Conservation (phyloP, 1,140 invertebrate genomes). For the Neodiprion fabricii region DNA sequence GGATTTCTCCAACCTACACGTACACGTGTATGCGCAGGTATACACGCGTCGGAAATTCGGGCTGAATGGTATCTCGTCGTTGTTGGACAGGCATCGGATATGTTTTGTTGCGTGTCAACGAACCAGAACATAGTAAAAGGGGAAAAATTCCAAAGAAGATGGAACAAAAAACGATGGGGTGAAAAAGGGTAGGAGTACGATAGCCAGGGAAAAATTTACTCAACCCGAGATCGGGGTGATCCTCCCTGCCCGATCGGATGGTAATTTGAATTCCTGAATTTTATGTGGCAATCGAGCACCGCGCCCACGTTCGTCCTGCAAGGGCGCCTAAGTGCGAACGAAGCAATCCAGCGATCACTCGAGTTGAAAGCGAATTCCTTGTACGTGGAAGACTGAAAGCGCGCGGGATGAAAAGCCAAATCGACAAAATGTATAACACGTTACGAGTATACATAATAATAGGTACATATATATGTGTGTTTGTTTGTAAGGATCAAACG, state of each 20-base stretch:
- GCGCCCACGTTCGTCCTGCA: neutral
- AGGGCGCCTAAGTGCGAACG: neutral
- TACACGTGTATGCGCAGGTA: neutral
- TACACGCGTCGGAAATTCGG: neutral
- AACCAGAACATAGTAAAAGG: conserved; percentile 14
- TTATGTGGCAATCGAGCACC: neutral
- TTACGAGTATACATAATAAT: no score
- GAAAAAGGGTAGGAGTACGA: neutral
- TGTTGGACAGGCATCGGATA: neutral
- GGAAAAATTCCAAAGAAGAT: neutral
- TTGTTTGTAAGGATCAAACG: no score
- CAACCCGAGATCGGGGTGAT: neutral
- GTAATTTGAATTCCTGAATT: conserved; percentile 7
- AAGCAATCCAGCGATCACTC: neutral
- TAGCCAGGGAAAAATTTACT: neutral
- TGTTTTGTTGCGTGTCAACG: conserved; percentile 7
- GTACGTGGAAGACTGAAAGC: neutral
- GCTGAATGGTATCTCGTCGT: neutral
- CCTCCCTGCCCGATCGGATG: neutral
- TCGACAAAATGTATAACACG: no score
- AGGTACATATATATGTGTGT: no score
- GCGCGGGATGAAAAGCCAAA: neutral
- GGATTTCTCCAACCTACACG: neutral
- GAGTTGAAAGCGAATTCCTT: neutral
- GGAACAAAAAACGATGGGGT: neutral